Base-by-base conservation (phyloP, 2,888 invertebrate species). In the Eilema griseolum region DNA sequence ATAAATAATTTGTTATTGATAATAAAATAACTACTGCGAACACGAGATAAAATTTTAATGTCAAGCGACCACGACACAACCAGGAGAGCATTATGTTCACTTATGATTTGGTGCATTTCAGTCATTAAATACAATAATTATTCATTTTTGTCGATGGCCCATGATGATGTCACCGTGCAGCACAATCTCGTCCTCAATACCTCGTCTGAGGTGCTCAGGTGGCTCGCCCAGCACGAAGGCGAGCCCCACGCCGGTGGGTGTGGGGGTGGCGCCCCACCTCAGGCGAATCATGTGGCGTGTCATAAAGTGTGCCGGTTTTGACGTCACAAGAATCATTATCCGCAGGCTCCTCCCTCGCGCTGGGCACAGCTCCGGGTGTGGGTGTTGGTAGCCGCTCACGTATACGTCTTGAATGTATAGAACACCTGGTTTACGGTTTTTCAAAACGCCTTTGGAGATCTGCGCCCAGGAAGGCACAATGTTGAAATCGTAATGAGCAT, bases 111-210 rank as follows among this genome's bases (percentile, higher is more conserved):
- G 79, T 69, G 78, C 82, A 86, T 86, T 85, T 85, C 87, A 88
- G 73, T 83, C 79, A 83, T 77, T 72, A 24, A 57, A 24, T 24
- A 77, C 70, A 83, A 76, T 14, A 72, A 76, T 66, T 70, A 77
- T 72, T 72, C 75, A 72, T 60, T 71, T 72, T 74, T 67, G 91
- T 98, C 98, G 57, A 97, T 88, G 84, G 67, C 97, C 97, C 72
- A 97, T 96, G 78, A 98, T 96, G 60, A 98, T 93, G 95, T 98
- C 98, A 41, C 97, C 97, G 91, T 97, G 98, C 69, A 97, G 93
- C 74, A 95, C 95, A 88, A 97, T 97, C 94, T 98, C 98, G 69
- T 96, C 93, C 37, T 90, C 95, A 3, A 97, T 88, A 5, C 95
- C 92, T 69, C 93, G 85, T 70, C 95, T 95, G 72, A 95, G 91